Conservation (phyloP, 2,888 invertebrate species). For the Apotomis turbidana region DNA sequence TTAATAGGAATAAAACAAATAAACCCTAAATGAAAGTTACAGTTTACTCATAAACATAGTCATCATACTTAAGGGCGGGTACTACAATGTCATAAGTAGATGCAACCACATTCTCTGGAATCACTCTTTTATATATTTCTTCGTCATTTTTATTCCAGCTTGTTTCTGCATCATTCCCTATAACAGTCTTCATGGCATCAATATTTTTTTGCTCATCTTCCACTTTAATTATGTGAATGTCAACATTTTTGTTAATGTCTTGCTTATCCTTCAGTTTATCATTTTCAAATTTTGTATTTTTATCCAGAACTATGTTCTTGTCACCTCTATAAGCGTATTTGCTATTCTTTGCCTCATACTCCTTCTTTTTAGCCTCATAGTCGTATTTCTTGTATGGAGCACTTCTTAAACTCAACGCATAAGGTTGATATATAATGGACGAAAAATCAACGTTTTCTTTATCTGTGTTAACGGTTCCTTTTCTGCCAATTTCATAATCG, state of each 20-base stretch:
- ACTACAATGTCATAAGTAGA: neutral
- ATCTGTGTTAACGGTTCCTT: neutral
- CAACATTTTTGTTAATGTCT: neutral
- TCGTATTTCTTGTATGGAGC: constrained; percentile 50
- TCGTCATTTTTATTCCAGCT: neutral
- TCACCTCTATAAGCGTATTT: constrained; percentile 6
- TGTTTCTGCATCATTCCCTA: neutral
- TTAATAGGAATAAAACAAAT: neutral
- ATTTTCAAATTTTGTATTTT: constrained; percentile 15
- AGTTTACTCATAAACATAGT: constrained; percentile 24
- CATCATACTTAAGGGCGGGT: neutral
- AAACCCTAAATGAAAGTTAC: neutral
- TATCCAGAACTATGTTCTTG: neutral
- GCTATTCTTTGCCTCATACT: constrained; percentile 3
- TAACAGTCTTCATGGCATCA: neutral
- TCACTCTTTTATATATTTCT: neutral
- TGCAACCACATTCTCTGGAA: neutral
- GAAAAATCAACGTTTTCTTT: neutral
- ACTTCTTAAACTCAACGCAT: constrained; percentile 39
- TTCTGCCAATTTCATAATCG: neutral
- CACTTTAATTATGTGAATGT: neutral
- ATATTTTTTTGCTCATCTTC: neutral
- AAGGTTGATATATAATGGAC: constrained; percentile 20
- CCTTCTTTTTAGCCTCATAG: constrained; percentile 26
- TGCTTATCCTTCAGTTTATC: constrained; percentile 23